phyloP scores from a whole-genome alignment of 2,113 vertebrate genomes.

The Dipodomys merriami region DNA sequence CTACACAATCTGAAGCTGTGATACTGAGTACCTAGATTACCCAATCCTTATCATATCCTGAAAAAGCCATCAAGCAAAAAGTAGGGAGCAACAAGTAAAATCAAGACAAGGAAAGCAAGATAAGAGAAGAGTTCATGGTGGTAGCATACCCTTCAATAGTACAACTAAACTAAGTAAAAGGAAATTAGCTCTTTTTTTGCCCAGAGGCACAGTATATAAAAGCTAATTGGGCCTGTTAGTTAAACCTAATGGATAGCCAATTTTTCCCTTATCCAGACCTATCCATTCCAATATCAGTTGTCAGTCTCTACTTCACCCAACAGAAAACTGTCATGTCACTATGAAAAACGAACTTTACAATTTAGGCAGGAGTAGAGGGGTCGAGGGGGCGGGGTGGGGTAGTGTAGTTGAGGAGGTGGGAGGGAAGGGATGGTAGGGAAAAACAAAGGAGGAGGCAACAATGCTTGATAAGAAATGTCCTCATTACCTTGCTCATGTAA shows the following conservation, averaged over 20 bases:
- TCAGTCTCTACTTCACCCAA: background rate
- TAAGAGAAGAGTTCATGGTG: background rate
- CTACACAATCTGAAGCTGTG: background rate
- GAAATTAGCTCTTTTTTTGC: background rate
- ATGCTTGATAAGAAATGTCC: too few species aligned
- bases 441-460: too few species aligned
- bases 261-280: background rate
- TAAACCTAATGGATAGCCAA: background rate
- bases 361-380: too few species aligned
- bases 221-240: background rate
- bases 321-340: background rate
- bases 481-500: too few species aligned
- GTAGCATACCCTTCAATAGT: background rate
- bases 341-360: too few species aligned
- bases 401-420: too few species aligned
- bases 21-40: background rate
- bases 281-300: background rate
- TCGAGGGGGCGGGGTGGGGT: too few species aligned
- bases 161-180: background rate
- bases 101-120: background rate
- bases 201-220: background rate
- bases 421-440: too few species aligned
- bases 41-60: background rate
- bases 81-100: background rate
- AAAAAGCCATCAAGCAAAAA: background rate